Percentiles rank a stretch among this genome's conserved stretches.
Evolutionary conservation across 2,113 vertebrate species (phyloP).

Genomic region (Eptatretus burgeri): DNA sequence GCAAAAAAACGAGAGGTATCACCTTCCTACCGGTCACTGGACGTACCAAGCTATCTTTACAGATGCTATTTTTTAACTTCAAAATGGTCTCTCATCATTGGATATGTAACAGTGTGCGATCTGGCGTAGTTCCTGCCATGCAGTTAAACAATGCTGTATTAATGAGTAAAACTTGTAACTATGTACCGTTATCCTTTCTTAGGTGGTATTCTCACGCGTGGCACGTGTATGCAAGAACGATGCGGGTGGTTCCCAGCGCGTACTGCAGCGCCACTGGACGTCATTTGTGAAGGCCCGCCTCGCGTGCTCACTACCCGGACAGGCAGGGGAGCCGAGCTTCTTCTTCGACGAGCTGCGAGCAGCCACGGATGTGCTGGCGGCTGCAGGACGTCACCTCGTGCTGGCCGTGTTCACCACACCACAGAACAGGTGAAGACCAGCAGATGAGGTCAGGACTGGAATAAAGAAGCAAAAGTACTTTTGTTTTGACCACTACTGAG

Average conservation of each 20-base stretch:
- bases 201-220: conserved; percentile 74
- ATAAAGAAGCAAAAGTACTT: too few relatives aligned
- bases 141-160: too few relatives aligned
- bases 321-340: conserved; percentile 40
- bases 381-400: conserved; percentile 34
- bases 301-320: conserved; percentile 42
- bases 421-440: conserved; percentile 40
- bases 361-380: conserved; percentile 26
- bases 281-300: conserved; percentile 77
- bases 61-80: too few relatives aligned
- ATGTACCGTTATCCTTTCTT: neutral
- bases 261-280: conserved; percentile 74
- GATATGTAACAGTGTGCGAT: too few relatives aligned
- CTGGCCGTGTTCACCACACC: conserved; percentile 69
- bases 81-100: too few relatives aligned
- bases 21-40: too few relatives aligned
- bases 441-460: too few relatives aligned
- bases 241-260: conserved; percentile 53
- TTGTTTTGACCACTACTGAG: too few relatives aligned
- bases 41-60: too few relatives aligned
- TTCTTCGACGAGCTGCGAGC: conserved; percentile 78
- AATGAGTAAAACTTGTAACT: too few relatives aligned
- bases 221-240: conserved; percentile 73
- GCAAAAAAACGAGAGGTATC: too few relatives aligned
- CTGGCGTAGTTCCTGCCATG: too few relatives aligned